Percentiles rank a stretch among this genome's conserved stretches.
phyloP scores from a whole-genome alignment of 2,888 invertebrate species.

The Limnephilus marmoratus region DNA sequence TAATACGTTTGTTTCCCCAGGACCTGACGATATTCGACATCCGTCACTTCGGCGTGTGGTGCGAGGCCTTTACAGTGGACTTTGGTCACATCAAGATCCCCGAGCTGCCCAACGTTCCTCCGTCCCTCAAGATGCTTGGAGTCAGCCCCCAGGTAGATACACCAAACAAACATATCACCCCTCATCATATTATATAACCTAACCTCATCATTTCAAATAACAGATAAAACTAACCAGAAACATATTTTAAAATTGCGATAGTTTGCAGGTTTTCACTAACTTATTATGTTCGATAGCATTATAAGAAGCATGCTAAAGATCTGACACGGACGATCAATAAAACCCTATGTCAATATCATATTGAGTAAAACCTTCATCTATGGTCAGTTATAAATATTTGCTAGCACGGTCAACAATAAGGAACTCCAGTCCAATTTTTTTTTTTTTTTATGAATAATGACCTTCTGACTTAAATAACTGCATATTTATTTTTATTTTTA shows the following conservation, averaged over 20 bases:
- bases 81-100: constrained; percentile 92
- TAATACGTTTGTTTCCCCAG: constrained; percentile 67
- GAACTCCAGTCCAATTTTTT: no score
- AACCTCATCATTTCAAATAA: not conserved
- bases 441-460: no score
- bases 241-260: not conserved
- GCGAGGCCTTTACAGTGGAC: constrained; percentile 94
- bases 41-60: constrained; percentile 95
- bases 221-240: not conserved
- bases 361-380: no score
- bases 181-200: constrained; percentile 9
- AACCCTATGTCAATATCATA: no score
- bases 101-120: constrained; percentile 87
- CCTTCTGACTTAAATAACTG: no score
- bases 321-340: no score
- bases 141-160: constrained; percentile 93
- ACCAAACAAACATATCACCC: not conserved
- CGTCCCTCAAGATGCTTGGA: constrained; percentile 94
- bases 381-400: no score
- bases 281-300: not conserved
- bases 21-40: constrained; percentile 94
- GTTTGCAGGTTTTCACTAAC: not conserved
- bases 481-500: no score
- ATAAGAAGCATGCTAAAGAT: not conserved
- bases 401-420: no score